phyloP scores from a whole-genome alignment of 2,797 vertebrate species.

The Scleropages formosus region DNA sequence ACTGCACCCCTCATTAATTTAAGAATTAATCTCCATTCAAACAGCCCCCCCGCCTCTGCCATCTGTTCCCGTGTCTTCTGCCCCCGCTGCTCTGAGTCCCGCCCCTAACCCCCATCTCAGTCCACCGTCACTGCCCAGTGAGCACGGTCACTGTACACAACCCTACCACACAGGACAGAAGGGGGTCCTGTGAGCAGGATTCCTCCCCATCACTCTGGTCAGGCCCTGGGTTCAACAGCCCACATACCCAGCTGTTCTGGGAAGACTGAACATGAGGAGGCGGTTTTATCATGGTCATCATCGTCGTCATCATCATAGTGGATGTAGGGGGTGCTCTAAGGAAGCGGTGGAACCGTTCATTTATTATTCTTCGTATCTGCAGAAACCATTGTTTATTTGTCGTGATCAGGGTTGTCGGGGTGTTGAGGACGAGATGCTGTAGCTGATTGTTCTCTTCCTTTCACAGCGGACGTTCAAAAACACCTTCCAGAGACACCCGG shows the following conservation, averaged over 20 bases:
- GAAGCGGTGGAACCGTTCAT: too few relatives aligned
- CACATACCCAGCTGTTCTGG: too few relatives aligned
- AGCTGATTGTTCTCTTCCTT: not conserved
- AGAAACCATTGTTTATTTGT: too few relatives aligned
- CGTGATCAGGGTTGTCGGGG: too few relatives aligned
- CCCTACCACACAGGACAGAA: not conserved
- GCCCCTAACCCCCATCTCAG: slow-evolving; percentile 16
- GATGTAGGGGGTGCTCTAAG: too few relatives aligned
- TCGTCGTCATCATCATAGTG: too few relatives aligned
- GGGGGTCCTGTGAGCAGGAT: not conserved
- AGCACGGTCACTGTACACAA: slow-evolving; percentile 38
- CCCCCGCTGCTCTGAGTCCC: slow-evolving; percentile 21
- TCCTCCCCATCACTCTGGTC: too few relatives aligned
- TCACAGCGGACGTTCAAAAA: slow-evolving; percentile 54
- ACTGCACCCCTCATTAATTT: slow-evolving; percentile 51
- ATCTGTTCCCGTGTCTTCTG: slow-evolving; percentile 46
- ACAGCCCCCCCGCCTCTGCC: slow-evolving; percentile 29
- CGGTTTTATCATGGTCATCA: too few relatives aligned
- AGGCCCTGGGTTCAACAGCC: too few relatives aligned
- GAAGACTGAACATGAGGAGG: too few relatives aligned
- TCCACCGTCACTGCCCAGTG: slow-evolving; percentile 29
- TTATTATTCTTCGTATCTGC: too few relatives aligned
- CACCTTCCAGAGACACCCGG: slow-evolving; percentile 41
- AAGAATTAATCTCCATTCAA: slow-evolving; percentile 36
- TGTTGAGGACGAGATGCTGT: not conserved